These are phyloP conservation scores for Hololepta plana DNA, from an alignment of 2,888 invertebrate genomes.

Conservation along the genomic window DNA sequence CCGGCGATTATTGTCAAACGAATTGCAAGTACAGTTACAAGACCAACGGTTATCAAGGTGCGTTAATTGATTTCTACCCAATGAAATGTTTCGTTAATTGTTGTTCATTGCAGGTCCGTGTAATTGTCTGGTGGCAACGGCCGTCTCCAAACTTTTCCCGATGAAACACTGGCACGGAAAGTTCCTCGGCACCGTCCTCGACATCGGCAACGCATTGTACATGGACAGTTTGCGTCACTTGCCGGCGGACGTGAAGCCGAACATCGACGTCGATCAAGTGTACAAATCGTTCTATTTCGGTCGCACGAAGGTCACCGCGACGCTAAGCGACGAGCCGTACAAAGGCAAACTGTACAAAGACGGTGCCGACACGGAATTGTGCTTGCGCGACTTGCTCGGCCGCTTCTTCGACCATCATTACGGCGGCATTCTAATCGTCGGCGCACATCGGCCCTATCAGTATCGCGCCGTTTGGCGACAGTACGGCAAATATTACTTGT, in stretches of 20 bases:
- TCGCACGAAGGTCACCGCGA: conserved; percentile 16
- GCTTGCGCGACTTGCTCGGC: conserved; percentile 10
- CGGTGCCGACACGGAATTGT: conserved; percentile 8
- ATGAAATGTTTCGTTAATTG: too few relatives aligned
- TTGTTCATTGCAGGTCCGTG: conserved; percentile 29
- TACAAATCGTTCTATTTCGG: conserved; percentile 17
- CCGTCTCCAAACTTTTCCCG: conserved; percentile 33
- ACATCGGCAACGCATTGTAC: conserved; percentile 33
- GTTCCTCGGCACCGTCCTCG: conserved; percentile 34
- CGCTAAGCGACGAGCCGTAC: conserved; percentile 14
- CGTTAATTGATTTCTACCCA: too few relatives aligned
- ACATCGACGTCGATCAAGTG: conserved; percentile 16
- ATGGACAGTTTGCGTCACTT: conserved; percentile 15
- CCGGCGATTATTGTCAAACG: conserved; percentile 18
- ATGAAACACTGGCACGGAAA: conserved; percentile 39
- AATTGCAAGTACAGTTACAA: conserved; percentile 17
- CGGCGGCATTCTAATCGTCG: too few relatives aligned
- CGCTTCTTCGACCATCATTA: conserved; percentile 16
- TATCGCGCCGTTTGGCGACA: conserved; percentile 19
- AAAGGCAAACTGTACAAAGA: conserved; percentile 11
- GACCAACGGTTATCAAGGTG: conserved; percentile 22
- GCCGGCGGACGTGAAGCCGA: conserved; percentile 11
- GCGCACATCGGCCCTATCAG: too few relatives aligned
- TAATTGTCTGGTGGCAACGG: conserved; percentile 37
- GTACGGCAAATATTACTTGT: conserved; percentile 14